These are phyloP conservation scores for Chauna torquata DNA, from an alignment of 2,113 vertebrate genomes.

Conservation along the genomic window DNA sequence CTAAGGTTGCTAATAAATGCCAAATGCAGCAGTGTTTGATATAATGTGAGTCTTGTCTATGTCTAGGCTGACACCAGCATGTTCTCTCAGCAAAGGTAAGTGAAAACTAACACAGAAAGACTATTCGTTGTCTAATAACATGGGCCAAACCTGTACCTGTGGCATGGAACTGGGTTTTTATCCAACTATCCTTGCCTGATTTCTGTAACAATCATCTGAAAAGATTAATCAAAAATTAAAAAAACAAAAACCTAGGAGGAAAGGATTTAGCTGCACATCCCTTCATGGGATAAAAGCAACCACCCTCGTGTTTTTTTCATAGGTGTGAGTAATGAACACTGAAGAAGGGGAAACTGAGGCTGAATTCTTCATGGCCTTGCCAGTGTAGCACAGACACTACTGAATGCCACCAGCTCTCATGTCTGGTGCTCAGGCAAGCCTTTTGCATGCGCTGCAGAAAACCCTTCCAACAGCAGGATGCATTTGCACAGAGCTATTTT, in stretches of 20 bases:
- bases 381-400: not conserved
- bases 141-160: rapidly evolving
- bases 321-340: not conserved
- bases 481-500: not conserved
- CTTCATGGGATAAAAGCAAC: not conserved
- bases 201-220: not conserved
- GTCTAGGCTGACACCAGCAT: not conserved
- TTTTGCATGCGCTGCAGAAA: not conserved
- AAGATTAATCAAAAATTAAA: not conserved
- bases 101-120: not conserved
- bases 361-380: not conserved
- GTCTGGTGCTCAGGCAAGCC: not conserved
- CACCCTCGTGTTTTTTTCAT: rapidly evolving
- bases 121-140: not conserved
- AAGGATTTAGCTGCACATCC: not conserved
- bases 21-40: rapidly evolving
- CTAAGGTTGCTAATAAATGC: not conserved
- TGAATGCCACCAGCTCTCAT: not conserved
- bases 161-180: not conserved
- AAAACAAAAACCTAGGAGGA: not conserved
- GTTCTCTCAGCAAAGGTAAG: not conserved
- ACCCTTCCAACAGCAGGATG: not conserved
- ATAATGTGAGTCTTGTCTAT: rapidly evolving
- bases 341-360: not conserved
- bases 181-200: too few species aligned